Evolutionary conservation across 1,140 invertebrate genomes (phyloP).

Genomic region (Brachystomella parvula): DNA sequence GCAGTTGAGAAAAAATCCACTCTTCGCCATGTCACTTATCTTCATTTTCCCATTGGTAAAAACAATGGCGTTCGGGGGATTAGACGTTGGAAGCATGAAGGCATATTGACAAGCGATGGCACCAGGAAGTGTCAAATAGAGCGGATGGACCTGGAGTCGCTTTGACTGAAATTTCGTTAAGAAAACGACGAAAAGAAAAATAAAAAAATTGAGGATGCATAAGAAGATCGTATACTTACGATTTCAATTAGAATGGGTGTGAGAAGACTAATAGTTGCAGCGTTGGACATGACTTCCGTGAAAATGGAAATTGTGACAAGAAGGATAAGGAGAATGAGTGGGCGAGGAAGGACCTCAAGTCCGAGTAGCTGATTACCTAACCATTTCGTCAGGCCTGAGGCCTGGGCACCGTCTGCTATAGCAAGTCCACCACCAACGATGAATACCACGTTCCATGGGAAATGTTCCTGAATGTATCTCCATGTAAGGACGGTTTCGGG

Average conservation of each 20-base stretch:
- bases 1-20: constrained; percentile 64
- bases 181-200: neutral
- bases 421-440: constrained; percentile 49
- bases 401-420: constrained; percentile 46
- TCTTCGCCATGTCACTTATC: constrained; percentile 41
- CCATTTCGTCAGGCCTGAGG: constrained; percentile 43
- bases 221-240: constrained; percentile 44
- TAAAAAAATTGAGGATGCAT: neutral
- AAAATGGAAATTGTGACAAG: constrained; percentile 50
- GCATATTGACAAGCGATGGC: constrained; percentile 66
- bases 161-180: constrained; percentile 47
- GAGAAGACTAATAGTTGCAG: constrained; percentile 71
- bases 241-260: constrained; percentile 70
- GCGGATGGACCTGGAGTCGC: constrained; percentile 61
- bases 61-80: constrained; percentile 87
- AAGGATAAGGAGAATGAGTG: constrained; percentile 42
- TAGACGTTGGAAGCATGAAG: constrained; percentile 71
- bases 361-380: constrained; percentile 41
- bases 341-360: constrained; percentile 40
- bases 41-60: constrained; percentile 44
- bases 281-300: constrained; percentile 72
- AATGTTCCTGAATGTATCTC: constrained; percentile 17
- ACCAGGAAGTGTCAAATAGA: constrained; percentile 78
- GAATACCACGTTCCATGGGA: constrained; percentile 25
- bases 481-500: constrained; percentile 19